Conservation (phyloP, 1,140 invertebrate species). For the Dinothrombium tinctorium region DNA sequence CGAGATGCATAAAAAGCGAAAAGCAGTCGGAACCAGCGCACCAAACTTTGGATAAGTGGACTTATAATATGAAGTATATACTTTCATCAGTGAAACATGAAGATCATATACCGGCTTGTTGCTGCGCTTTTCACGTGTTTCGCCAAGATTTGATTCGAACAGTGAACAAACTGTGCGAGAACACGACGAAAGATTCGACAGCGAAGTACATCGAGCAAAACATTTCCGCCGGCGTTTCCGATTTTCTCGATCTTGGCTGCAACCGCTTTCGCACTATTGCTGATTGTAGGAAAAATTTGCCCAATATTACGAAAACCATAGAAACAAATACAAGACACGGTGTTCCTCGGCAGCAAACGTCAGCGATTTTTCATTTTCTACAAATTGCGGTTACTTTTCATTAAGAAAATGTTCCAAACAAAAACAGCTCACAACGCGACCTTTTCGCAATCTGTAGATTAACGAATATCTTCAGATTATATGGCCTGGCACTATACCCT, state of each 20-base stretch:
- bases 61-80: not conserved
- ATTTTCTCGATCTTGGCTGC: slow-evolving; percentile 3
- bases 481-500: too few species aligned
- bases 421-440: too few species aligned
- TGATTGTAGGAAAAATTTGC: not conserved
- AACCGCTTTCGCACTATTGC: not conserved
- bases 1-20: slow-evolving; percentile 2
- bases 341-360: not conserved
- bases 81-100: not conserved
- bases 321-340: not conserved
- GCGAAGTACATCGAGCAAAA: slow-evolving; percentile 1
- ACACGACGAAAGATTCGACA: not conserved
- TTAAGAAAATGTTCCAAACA: too few species aligned
- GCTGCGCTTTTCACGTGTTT: slow-evolving; percentile 3
- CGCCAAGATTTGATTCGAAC: not conserved
- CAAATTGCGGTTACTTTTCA: too few species aligned
- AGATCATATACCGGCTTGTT: not conserved
- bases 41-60: slow-evolving; percentile 1
- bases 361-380: slow-evolving; percentile 1
- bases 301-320: not conserved
- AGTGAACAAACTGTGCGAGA: not conserved
- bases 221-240: not conserved
- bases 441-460: too few species aligned
- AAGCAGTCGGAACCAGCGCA: slow-evolving; percentile 1
- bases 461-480: too few species aligned